These are phyloP conservation scores for Piprites chloris DNA, from an alignment of 2,113 vertebrate species.

Conservation along the genomic window DNA sequence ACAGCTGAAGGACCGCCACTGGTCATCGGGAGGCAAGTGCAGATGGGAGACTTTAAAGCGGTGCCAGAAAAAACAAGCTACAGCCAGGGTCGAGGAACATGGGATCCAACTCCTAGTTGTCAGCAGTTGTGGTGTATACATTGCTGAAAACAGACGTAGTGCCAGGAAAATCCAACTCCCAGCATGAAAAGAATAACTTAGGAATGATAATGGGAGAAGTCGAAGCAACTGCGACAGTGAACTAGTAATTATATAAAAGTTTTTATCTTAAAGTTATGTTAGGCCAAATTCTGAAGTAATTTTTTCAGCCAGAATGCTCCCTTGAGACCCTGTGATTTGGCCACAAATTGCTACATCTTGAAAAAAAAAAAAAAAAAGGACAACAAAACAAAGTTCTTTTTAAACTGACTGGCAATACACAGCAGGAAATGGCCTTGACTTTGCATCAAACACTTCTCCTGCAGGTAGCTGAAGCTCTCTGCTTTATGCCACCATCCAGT, in stretches of 20 bases:
- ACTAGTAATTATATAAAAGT: not conserved
- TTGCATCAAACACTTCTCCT: not conserved
- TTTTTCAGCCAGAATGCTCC: constrained; percentile 9
- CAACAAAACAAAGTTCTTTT: not conserved
- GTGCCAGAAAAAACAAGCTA: constrained; percentile 60
- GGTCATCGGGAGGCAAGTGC: constrained; percentile 8
- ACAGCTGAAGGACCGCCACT: not conserved
- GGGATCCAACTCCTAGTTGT: constrained; percentile 54
- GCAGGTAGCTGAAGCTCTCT: not conserved
- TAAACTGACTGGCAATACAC: not conserved
- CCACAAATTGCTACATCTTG: not conserved
- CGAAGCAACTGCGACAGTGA: not conserved
- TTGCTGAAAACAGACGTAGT: constrained; percentile 47
- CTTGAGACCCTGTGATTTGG: not conserved
- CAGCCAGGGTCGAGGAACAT: constrained; percentile 43
- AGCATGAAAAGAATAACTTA: constrained; percentile 51
- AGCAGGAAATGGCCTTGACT: not conserved
- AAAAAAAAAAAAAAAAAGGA: not conserved
- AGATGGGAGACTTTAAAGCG: constrained; percentile 23
- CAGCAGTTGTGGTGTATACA: constrained; percentile 50
- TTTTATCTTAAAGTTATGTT: constrained; percentile 37
- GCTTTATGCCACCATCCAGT: not conserved
- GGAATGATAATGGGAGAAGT: constrained; percentile 38
- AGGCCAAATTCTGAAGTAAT: not conserved
- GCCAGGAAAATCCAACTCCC: constrained; percentile 64